Evolutionary conservation across 1,140 invertebrate species (phyloP).

Genomic region (Heliconius eleuchia): DNA sequence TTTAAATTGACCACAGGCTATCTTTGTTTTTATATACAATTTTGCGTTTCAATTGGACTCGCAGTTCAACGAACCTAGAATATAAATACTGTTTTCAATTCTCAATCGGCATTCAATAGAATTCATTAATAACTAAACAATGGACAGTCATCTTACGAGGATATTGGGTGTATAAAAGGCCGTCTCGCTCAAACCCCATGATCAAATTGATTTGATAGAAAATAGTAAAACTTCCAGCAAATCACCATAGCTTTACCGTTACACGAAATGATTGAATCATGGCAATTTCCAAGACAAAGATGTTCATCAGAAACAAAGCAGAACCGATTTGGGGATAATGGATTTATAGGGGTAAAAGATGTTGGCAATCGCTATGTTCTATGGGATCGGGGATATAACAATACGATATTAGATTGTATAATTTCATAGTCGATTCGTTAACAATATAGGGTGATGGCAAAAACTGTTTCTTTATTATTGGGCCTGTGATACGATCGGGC

Average conservation of each 20-base stretch:
- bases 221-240: conserved; percentile 61
- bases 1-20: conserved; percentile 65
- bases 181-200: conserved; percentile 13
- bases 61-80: conserved; percentile 57
- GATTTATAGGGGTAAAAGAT: conserved; percentile 68
- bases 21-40: conserved; percentile 63
- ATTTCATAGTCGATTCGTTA: conserved; percentile 75
- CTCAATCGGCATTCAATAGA: conserved; percentile 46
- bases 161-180: conserved; percentile 5
- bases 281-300: conserved; percentile 73
- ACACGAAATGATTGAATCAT: conserved; percentile 50
- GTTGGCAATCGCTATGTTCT: conserved; percentile 47
- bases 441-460: conserved; percentile 68
- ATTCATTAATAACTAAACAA: conserved; percentile 48
- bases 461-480: conserved; percentile 73
- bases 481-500: conserved; percentile 64
- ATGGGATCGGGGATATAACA: conserved; percentile 62
- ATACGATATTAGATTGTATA: conserved; percentile 60
- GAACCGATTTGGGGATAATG: conserved; percentile 67
- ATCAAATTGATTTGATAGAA: conserved; percentile 41
- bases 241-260: conserved; percentile 59
- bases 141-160: conserved; percentile 53
- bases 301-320: conserved; percentile 75
- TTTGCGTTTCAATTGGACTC: conserved; percentile 55
- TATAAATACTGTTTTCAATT: conserved; percentile 53